Percentiles rank a stretch among this genome's conserved stretches.
These are phyloP conservation scores for Corvus hawaiiensis DNA, from an alignment of 2,113 vertebrate genomes.

Conservation along the genomic window DNA sequence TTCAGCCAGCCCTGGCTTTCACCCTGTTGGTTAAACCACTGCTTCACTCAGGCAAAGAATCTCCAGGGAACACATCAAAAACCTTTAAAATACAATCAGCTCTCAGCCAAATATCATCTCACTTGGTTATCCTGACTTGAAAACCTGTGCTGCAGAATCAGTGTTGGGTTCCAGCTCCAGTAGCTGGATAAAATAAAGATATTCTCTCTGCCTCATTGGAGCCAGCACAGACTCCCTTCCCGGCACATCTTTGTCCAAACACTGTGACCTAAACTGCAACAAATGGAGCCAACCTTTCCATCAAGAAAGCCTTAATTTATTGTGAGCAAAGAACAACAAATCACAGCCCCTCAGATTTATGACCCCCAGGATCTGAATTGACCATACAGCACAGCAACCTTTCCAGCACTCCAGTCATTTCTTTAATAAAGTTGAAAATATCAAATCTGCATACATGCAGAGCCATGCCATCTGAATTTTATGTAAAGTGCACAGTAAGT, in stretches of 20 bases:
- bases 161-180: neutral
- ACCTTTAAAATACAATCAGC: neutral
- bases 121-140: neutral
- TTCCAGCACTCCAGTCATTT: conserved; percentile 70
- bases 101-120: neutral
- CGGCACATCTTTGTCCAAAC: neutral
- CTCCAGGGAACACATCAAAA: neutral
- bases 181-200: neutral
- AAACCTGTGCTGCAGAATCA: neutral
- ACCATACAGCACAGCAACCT: conserved; percentile 65
- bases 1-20: neutral
- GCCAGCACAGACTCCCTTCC: neutral
- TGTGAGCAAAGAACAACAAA: conserved; percentile 62
- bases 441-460: conserved; percentile 76
- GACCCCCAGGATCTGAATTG: conserved; percentile 70
- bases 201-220: neutral
- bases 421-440: conserved; percentile 83
- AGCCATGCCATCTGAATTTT: conserved; percentile 76
- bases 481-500: conserved; percentile 78
- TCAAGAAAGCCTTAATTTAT: conserved; percentile 74
- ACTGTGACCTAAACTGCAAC: conserved; percentile 50
- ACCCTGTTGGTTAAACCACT: neutral
- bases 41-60: neutral
- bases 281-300: conserved; percentile 48
- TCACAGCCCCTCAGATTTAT: conserved; percentile 80